A percentile compares a stretch with the other conserved stretches of the same genome.
phyloP scores from a whole-genome alignment of 1,140 invertebrate genomes.

The Sycophaga agraensis region DNA sequence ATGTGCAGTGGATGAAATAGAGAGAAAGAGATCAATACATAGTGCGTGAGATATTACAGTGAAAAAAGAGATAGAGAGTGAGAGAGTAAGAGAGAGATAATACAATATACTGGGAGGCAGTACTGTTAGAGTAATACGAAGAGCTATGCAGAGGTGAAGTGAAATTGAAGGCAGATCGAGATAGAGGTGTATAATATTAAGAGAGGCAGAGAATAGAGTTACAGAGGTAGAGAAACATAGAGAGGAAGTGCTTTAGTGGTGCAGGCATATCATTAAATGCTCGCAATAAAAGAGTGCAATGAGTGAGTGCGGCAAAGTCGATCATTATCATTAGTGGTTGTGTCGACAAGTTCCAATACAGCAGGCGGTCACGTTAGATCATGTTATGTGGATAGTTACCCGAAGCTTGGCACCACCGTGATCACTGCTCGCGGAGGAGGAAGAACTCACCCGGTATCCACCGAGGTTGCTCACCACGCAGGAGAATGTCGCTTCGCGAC shows the following conservation, averaged over 20 bases:
- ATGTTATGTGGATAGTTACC: slow-evolving; percentile 48
- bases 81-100: not conserved
- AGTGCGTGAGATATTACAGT: slow-evolving; percentile 10
- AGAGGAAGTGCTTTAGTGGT: slow-evolving; percentile 4
- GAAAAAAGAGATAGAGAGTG: too few relatives aligned
- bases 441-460: slow-evolving; percentile 90
- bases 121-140: too few relatives aligned
- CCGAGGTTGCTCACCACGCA: slow-evolving; percentile 89
- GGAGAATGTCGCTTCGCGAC: slow-evolving; percentile 84
- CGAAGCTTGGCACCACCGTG: slow-evolving; percentile 65
- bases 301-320: slow-evolving; percentile 33
- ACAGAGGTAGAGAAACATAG: not conserved
- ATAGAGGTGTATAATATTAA: not conserved
- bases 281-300: slow-evolving; percentile 14
- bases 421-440: slow-evolving; percentile 66
- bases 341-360: slow-evolving; percentile 48
- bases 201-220: too few relatives aligned
- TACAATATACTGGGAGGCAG: too few relatives aligned
- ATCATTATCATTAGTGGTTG: slow-evolving; percentile 21
- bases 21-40: not conserved
- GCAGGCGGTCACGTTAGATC: slow-evolving; percentile 48
- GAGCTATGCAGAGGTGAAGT: too few relatives aligned
- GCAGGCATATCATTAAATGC: slow-evolving; percentile 10
- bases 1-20: not conserved
- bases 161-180: not conserved